Conservation (phyloP, 2,888 invertebrate genomes). For the Boloria euphrosyne region DNA sequence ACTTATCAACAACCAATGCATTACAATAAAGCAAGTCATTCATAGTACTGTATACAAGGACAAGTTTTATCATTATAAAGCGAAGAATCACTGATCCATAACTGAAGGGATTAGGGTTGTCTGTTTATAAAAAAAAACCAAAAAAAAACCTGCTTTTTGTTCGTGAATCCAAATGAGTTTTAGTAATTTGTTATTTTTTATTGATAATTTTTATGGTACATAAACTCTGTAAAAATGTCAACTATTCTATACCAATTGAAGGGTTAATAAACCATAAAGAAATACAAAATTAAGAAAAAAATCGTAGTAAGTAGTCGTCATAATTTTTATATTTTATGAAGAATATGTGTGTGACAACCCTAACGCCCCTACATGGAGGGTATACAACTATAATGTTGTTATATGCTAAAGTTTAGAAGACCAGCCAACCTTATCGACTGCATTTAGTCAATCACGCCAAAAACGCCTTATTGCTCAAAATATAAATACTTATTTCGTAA, state of each 20-base stretch:
- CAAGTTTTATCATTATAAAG: slow-evolving; percentile 26
- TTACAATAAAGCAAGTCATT: slow-evolving; percentile 16
- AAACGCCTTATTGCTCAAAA: not conserved
- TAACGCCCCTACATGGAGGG: slow-evolving; percentile 3
- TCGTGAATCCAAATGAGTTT: too few relatives aligned
- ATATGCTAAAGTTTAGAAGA: slow-evolving; percentile 17
- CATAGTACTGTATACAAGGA: slow-evolving; percentile 6
- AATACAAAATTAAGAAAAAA: too few relatives aligned
- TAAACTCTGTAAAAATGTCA: too few relatives aligned
- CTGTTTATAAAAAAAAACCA: not conserved
- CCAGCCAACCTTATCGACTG: slow-evolving; percentile 23
- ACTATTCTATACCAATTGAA: too few relatives aligned
- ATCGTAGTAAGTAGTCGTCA: too few relatives aligned
- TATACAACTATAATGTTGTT: not conserved
- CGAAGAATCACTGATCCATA: slow-evolving; percentile 28
- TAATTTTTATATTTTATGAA: too few relatives aligned
- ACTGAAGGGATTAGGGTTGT: slow-evolving; percentile 19
- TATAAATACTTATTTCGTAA: slow-evolving; percentile 3
- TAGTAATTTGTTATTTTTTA: too few relatives aligned
- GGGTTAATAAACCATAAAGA: too few relatives aligned
- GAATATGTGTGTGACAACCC: not conserved
- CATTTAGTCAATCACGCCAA: slow-evolving; percentile 14
- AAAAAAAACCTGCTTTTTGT: too few relatives aligned
- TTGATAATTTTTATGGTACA: too few relatives aligned
- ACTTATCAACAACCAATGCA: not conserved